These are phyloP conservation scores for Archaeoteleia sp. DNA, from an alignment of 2,888 invertebrate species.

Conservation along the genomic window DNA sequence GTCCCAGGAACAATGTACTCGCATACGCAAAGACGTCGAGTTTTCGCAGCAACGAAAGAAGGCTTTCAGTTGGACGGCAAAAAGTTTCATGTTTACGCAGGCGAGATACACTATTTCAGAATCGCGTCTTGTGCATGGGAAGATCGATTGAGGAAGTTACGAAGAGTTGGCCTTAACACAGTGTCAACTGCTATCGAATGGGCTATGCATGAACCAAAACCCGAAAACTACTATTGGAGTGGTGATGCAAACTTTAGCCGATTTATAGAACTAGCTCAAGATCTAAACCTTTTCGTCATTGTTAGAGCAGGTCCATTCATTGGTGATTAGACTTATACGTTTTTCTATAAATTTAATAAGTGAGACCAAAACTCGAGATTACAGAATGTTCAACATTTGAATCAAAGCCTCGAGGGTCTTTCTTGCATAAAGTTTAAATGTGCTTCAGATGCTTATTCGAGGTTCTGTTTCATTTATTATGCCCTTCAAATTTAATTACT, in stretches of 20 bases:
- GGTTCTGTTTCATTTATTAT: too few relatives aligned
- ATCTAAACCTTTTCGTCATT: constrained; percentile 47
- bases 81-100: constrained; percentile 55
- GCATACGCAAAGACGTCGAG: constrained; percentile 13
- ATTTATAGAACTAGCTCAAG: constrained; percentile 56
- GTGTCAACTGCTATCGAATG: constrained; percentile 59
- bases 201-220: constrained; percentile 53
- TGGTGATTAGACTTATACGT: constrained; percentile 11
- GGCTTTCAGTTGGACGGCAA: constrained; percentile 51
- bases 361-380: too few relatives aligned
- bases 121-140: constrained; percentile 56
- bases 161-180: constrained; percentile 58
- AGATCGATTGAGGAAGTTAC: constrained; percentile 62
- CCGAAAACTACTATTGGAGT: constrained; percentile 51
- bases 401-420: too few relatives aligned
- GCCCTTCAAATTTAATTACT: too few relatives aligned
- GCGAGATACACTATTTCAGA: constrained; percentile 58
- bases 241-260: constrained; percentile 55
- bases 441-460: too few relatives aligned
- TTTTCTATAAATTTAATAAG: too few relatives aligned
- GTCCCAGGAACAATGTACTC: not conserved
- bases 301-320: constrained; percentile 49
- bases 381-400: too few relatives aligned
- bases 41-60: constrained; percentile 44
- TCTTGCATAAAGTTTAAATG: too few relatives aligned